phyloP scores from a whole-genome alignment of 2,888 invertebrate species.

The Clitarchus hookeri region DNA sequence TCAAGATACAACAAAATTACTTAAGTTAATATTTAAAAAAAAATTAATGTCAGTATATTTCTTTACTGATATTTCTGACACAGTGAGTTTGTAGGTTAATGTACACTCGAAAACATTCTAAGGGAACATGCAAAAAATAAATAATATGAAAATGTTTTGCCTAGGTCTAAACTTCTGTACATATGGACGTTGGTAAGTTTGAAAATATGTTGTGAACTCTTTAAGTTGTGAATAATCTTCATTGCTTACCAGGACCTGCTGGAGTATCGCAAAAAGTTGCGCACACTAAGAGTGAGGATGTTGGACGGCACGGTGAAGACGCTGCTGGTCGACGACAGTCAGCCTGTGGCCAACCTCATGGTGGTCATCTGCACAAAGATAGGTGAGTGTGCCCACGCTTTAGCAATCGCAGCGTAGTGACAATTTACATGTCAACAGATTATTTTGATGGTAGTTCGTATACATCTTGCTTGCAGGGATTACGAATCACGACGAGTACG shows the following conservation, averaged over 20 bases:
- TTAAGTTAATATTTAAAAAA: too few species aligned
- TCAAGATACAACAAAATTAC: too few species aligned
- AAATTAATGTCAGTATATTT: too few species aligned
- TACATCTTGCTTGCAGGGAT: slow-evolving; percentile 61
- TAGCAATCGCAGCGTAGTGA: too few species aligned
- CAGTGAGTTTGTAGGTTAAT: too few species aligned
- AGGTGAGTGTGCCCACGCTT: slow-evolving; percentile 58
- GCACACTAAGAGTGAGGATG: slow-evolving; percentile 92
- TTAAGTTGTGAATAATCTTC: neutral
- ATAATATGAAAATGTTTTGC: neutral
- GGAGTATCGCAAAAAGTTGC: slow-evolving; percentile 92
- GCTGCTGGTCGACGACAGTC: slow-evolving; percentile 95
- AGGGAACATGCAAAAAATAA: neutral
- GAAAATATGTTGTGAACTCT: too few species aligned
- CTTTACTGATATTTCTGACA: too few species aligned
- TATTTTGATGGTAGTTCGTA: neutral
- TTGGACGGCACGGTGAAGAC: slow-evolving; percentile 95
- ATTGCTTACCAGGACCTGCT: slow-evolving; percentile 69
- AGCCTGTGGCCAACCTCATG: slow-evolving; percentile 97
- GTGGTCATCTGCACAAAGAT: slow-evolving; percentile 99
- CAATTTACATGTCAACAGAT: neutral
- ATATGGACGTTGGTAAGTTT: neutral
- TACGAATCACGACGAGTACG: slow-evolving; percentile 99
- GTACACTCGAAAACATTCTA: too few species aligned
- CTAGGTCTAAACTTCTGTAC: too few species aligned